These are phyloP conservation scores for Fragum whitleyi DNA, from an alignment of 2,888 invertebrate genomes.

Conservation along the genomic window DNA sequence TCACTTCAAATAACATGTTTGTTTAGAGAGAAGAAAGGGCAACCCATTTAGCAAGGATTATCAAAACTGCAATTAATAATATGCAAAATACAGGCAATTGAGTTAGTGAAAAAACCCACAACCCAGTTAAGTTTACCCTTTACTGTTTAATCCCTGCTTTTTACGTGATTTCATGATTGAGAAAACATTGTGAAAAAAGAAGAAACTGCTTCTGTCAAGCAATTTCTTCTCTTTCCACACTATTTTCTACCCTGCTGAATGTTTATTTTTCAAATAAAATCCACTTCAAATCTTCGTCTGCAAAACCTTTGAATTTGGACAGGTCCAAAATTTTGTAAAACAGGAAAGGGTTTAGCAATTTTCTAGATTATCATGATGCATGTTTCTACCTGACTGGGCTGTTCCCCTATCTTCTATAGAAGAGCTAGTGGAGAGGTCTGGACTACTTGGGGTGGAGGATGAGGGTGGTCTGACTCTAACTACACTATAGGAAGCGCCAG, in stretches of 20 bases:
- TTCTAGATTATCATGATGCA: conserved; percentile 18
- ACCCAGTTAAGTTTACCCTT: not conserved
- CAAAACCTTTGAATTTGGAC: too few species aligned
- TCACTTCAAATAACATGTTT: too few species aligned
- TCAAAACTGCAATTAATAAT: not conserved
- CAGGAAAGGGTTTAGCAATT: too few species aligned
- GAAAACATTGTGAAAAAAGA: too few species aligned
- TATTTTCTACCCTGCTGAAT: too few species aligned
- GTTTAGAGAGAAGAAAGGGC: conserved; percentile 11
- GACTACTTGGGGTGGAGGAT: conserved; percentile 51
- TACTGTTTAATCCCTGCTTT: too few species aligned
- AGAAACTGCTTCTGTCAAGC: too few species aligned
- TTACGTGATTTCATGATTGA: too few species aligned
- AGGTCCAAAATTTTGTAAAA: too few species aligned
- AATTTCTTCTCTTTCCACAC: too few species aligned
- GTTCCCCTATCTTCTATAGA: conserved; percentile 28
- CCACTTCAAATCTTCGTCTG: too few species aligned
- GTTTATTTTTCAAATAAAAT: too few species aligned
- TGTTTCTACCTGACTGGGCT: conserved; percentile 48
- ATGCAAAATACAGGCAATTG: not conserved
- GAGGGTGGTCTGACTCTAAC: conserved; percentile 28
- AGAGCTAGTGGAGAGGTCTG: conserved; percentile 32
- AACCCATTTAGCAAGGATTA: conserved; percentile 17
- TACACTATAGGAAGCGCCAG: conserved; percentile 34
- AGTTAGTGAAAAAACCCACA: not conserved